phyloP scores from a whole-genome alignment of 2,888 invertebrate species.

The Dasysyrphus tricinctus region DNA sequence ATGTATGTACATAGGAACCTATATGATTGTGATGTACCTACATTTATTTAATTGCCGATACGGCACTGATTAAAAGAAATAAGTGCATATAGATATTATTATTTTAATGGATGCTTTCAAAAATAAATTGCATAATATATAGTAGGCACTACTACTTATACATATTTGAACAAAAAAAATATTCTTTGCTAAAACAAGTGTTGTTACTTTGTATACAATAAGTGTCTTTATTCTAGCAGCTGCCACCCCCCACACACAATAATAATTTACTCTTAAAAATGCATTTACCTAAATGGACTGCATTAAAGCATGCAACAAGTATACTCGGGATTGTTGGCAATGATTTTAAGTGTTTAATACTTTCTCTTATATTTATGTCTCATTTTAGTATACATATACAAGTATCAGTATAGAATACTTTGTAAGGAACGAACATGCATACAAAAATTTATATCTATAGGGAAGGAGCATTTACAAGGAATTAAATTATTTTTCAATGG shows the following conservation, averaged over 20 bases:
- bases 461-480: too few species aligned
- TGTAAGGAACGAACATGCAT: not conserved
- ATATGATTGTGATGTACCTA: too few species aligned
- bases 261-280: constrained; percentile 16
- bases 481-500: too few species aligned
- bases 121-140: not conserved
- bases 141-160: not conserved
- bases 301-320: constrained; percentile 26
- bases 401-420: not conserved
- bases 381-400: not conserved
- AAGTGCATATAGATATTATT: too few species aligned
- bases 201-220: not conserved
- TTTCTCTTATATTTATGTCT: not conserved
- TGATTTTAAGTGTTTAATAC: constrained; percentile 24
- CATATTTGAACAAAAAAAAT: not conserved
- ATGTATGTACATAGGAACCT: too few species aligned
- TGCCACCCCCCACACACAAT: not conserved
- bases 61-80: too few species aligned
- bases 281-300: constrained; percentile 30
- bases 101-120: not conserved
- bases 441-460: too few species aligned
- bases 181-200: not conserved
- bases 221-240: constrained; percentile 13
- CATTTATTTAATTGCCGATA: too few species aligned
- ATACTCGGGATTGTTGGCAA: constrained; percentile 15